Conservation (phyloP, 2,113 vertebrate species). For the Saimiri boliviensis region DNA sequence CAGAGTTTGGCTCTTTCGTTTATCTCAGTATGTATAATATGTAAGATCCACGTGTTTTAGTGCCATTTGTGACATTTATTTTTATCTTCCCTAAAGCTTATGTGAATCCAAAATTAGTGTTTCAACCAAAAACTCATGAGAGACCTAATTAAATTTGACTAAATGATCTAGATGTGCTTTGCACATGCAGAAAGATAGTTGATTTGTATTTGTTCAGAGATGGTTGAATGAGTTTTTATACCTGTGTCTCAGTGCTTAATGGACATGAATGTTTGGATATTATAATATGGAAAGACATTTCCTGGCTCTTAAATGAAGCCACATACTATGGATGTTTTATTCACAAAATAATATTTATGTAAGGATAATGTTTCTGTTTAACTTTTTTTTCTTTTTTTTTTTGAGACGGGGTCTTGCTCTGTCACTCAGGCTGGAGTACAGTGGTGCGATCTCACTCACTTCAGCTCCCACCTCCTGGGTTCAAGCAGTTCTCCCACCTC, state of each 20-base stretch:
- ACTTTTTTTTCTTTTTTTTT: not conserved
- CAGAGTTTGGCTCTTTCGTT: not conserved
- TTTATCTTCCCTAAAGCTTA: constrained; percentile 32
- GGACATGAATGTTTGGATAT: not conserved
- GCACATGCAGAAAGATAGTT: not conserved
- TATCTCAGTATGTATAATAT: not conserved
- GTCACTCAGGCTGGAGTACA: no score
- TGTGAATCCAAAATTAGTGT: constrained; percentile 42
- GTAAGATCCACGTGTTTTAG: not conserved
- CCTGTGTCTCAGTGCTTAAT: not conserved
- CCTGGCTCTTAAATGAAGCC: constrained; percentile 27
- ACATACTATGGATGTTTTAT: not conserved
- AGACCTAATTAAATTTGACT: not conserved
- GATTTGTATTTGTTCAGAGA: not conserved
- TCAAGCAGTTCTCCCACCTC: no score
- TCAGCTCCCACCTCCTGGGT: no score
- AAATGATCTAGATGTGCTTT: not conserved
- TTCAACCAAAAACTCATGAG: constrained; percentile 16
- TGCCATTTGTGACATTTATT: not conserved
- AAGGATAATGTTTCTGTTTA: not conserved
- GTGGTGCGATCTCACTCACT: no score
- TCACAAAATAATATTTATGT: constrained; percentile 13
- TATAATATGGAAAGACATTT: constrained; percentile 24
- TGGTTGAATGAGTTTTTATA: not conserved
- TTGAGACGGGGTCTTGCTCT: no score